Evolutionary conservation across 37 sponge, comb jelly and placozoan genomes (phyloP), one percentile per base, ranked within the genome.

Genomic region (Halichondria panicea): DNA sequence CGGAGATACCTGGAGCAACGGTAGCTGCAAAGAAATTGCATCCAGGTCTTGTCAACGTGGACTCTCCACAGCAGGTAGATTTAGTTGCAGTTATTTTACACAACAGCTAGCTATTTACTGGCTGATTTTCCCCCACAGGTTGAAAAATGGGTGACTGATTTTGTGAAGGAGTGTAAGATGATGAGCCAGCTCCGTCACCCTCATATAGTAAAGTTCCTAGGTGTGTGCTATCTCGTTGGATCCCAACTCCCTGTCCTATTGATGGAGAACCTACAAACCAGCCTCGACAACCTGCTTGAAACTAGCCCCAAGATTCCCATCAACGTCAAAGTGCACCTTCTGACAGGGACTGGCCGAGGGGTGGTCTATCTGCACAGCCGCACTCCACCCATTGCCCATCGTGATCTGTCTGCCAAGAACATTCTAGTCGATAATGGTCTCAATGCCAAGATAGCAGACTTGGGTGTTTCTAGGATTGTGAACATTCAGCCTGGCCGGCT

Each of bases 381-480:
- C 36, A n/a, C 35, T 1, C 82, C 82, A 39, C 63, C 82, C 3
- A 58, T 81, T 2, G 63, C 73, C 43, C 82, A 81, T 55, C 54
- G 82, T 4, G 82, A 81, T 44, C 67, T 81, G 18, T 66, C 66
- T 6, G 61, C 82, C 37, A 81, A 72, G 42, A 81, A 81, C 31
- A 63, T 81, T n/a, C 72, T 81, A 31, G 40, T 81, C 42, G 73
- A 43, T 36, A 24, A 36, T 25, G 54, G 52, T 38, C n/a, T 81
- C 33, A 28, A 37, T 36, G 82, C 72, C 2, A 81, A 81, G 54
- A 72, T 81, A 11, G 31, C 74, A 22, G 82, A 81, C 45, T 55
- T 81, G 48, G 82, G 82, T 3, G 63, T 72, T 8, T 43, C 74
- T 0, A 46, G 64, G 9, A 61, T 73, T 36, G n/a, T n/a, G n/a